Evolutionary conservation across 2,888 invertebrate species (phyloP), one percentile per base, ranked within the genome.

Genomic region (Sarcophaga carnaria): DNA sequence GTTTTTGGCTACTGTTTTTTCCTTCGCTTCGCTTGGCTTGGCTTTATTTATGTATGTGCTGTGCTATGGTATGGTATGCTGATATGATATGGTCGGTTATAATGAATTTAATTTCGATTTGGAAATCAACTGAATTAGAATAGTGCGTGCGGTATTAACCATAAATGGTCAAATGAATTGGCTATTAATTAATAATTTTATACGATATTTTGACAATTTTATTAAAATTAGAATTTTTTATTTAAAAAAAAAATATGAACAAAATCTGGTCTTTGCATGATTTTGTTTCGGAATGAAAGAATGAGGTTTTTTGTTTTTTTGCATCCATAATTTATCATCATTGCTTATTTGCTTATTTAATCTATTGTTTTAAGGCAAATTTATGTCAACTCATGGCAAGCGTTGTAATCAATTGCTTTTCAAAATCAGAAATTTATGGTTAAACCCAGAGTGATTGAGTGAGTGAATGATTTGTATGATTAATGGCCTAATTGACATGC

Each of bases 1-100:
- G 84, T 87, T 70, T 84, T 80, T 77, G 45, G 87, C 87, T 87
- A 84, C 87, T 72, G 87, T 81, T 84, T 77, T 59, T 67, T 20
- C 1, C 17, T 37, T 37, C 37, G 5, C 37, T 37, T 37, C 2
- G 37, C 2, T 37, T 37, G 37, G 37, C 37, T 54, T 54, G 14
- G 17, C 14, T 54, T 17, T 3, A 14, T 54, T 14, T 54, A 5
- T 14, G 11, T 49, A 14, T 49, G 11, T 49, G 11, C 49, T 49
- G 3, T 49, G 11, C 49, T 14, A 49, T 12, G 49, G 49, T 14
- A 5, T 8, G 37, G 37, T 37, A 27, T 27, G 27, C 27, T 27
- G 27, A 27, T 37, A 37, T 37, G 37, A 2, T 37, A 37, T 37
- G 37, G 37, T 37, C 37, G 54, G 17, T 60, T 27, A 25, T 69